A percentile compares a stretch with the other conserved stretches of the same genome.
Conservation (phyloP, 1,140 invertebrate genomes). For the Brachionus plicatilis region DNA sequence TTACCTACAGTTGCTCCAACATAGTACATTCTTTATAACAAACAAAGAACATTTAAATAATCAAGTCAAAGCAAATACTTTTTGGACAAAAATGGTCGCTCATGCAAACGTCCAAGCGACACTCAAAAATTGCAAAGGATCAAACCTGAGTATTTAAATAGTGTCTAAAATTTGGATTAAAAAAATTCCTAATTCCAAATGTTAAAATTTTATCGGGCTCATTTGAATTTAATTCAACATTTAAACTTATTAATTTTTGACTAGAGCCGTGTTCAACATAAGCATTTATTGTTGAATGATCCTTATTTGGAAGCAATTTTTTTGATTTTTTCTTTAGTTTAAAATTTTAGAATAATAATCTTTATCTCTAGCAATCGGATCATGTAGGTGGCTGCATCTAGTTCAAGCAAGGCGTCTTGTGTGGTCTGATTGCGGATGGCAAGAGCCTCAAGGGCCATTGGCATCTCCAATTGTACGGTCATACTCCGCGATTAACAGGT, state of each 20-base stretch:
- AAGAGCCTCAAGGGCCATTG: constrained; percentile 53
- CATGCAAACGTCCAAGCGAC: background rate
- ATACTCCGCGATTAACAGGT: constrained; percentile 51
- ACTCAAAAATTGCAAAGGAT: background rate
- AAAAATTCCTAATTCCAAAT: background rate
- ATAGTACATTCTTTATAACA: constrained; percentile 40
- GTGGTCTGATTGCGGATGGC: constrained; percentile 48
- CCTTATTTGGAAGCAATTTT: background rate
- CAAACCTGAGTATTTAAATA: background rate
- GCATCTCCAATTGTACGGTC: constrained; percentile 52
- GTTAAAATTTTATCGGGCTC: background rate
- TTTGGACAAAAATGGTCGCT: background rate
- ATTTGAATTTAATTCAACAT: background rate
- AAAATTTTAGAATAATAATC: background rate
- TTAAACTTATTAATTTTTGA: background rate
- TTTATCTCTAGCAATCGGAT: constrained; percentile 52
- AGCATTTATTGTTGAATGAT: background rate
- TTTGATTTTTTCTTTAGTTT: background rate
- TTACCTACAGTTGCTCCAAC: constrained; percentile 39
- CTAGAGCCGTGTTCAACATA: background rate
- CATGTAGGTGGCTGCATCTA: constrained; percentile 51
- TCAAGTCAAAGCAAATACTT: background rate
- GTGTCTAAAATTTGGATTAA: background rate
- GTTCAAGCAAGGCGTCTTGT: constrained; percentile 50
- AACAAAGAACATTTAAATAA: constrained; percentile 8